These are phyloP conservation scores for Rhinolophus sinicus DNA, from an alignment of 2,113 vertebrate genomes.

Conservation along the genomic window DNA sequence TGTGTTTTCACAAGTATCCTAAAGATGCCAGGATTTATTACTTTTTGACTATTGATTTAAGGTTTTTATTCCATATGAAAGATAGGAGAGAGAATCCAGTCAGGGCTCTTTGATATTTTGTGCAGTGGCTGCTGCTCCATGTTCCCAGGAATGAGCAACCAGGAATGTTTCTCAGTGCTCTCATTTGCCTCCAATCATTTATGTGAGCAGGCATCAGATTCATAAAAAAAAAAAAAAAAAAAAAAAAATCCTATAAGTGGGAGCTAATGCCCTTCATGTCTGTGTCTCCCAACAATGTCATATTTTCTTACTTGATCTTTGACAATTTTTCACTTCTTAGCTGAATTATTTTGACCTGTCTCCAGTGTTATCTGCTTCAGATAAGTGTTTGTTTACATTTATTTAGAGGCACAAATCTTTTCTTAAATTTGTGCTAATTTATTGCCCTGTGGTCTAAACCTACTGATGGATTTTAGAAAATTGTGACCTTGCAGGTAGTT, in stretches of 20 bases:
- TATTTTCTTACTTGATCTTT: neutral
- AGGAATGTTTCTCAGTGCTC: neutral
- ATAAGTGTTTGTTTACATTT: neutral
- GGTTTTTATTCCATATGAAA: neutral
- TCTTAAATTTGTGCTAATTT: neutral
- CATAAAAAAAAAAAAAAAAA: rapidly evolving
- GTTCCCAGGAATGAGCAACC: too few species aligned
- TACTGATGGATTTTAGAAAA: neutral
- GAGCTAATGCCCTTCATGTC: neutral
- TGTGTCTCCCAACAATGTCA: neutral
- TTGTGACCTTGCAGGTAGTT: neutral
- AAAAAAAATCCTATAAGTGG: neutral
- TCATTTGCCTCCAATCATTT: neutral
- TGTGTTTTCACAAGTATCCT: neutral
- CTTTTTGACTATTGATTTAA: neutral
- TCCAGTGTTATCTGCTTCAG: neutral
- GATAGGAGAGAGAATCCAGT: neutral
- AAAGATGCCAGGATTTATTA: neutral
- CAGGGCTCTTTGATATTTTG: neutral
- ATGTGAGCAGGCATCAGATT: neutral
- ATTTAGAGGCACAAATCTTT: neutral
- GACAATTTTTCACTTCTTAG: neutral
- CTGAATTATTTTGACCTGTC: neutral
- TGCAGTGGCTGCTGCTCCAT: neutral
- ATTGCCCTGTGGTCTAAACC: neutral